phyloP scores from a whole-genome alignment of 1,140 invertebrate genomes.

The Dermatophagoides farinae region DNA sequence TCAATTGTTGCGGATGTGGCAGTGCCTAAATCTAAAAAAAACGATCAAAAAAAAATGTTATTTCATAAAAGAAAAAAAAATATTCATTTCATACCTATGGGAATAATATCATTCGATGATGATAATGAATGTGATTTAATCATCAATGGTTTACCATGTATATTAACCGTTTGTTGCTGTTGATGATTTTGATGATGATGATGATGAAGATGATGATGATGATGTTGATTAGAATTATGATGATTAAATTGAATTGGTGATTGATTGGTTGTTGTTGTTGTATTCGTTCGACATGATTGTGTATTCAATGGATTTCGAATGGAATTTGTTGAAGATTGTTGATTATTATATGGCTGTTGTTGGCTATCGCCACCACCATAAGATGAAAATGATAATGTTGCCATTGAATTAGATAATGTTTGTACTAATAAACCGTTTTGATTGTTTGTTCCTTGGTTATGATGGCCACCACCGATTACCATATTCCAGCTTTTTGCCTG shows the following conservation, averaged over 20 bases:
- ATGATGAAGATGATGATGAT: background rate
- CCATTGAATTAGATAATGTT: background rate
- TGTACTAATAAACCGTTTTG: background rate
- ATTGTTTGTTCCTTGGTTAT: background rate
- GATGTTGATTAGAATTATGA: background rate
- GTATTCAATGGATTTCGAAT: background rate
- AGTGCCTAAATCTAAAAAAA: conserved; percentile 36
- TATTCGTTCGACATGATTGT: no score
- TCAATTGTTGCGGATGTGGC: conserved; percentile 21
- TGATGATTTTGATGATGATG: background rate
- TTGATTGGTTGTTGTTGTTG: background rate
- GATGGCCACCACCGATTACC: background rate
- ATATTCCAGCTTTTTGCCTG: background rate
- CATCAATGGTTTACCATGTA: background rate
- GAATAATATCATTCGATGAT: background rate
- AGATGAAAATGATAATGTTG: background rate
- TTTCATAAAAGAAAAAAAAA: no score
- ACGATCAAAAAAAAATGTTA: background rate
- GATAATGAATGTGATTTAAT: background rate
- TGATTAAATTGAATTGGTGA: background rate
- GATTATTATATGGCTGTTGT: no score
- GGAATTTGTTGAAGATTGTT: background rate
- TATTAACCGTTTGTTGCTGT: background rate
- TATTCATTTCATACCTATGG: background rate
- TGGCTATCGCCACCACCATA: no score